phyloP scores from a whole-genome alignment of 2,113 vertebrate genomes.

The Aegithalos caudatus region DNA sequence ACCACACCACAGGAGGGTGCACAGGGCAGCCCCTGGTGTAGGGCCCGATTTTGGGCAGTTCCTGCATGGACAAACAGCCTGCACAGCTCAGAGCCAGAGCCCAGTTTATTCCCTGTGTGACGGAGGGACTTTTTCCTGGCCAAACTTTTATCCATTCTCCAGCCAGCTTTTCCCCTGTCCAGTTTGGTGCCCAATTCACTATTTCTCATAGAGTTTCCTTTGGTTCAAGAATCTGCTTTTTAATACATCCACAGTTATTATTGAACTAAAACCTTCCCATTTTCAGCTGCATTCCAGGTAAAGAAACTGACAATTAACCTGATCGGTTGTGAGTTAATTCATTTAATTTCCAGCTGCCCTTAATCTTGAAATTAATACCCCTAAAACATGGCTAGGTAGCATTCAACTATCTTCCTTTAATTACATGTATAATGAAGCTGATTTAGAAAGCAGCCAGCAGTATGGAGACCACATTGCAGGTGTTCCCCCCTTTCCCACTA shows the following conservation, averaged over 20 bases:
- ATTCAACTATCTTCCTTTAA: not conserved
- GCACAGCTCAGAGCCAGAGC: not conserved
- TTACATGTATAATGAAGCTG: not conserved
- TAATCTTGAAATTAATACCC: constrained; percentile 32
- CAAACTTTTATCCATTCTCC: too few relatives aligned
- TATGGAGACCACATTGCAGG: not conserved
- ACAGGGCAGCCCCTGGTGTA: fast-evolving
- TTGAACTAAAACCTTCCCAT: not conserved
- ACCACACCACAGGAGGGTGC: not conserved
- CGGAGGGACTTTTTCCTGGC: not conserved
- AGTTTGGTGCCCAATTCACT: not conserved
- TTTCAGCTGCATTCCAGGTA: not conserved
- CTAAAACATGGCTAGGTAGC: not conserved
- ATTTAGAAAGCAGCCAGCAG: constrained; percentile 10
- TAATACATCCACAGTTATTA: not conserved
- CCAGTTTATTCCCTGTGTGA: not conserved
- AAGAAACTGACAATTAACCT: constrained; percentile 51
- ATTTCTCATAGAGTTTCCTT: not conserved
- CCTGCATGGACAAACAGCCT: not conserved
- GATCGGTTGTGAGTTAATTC: not conserved
- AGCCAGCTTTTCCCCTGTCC: not conserved
- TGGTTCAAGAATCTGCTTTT: not conserved
- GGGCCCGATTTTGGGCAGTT: not conserved
- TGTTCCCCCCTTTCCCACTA: not conserved
- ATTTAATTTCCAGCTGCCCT: constrained; percentile 33